A percentile compares a stretch with the other conserved stretches of the same genome.
Conservation (phyloP, 2,888 invertebrate genomes). For the Bombylius major region DNA sequence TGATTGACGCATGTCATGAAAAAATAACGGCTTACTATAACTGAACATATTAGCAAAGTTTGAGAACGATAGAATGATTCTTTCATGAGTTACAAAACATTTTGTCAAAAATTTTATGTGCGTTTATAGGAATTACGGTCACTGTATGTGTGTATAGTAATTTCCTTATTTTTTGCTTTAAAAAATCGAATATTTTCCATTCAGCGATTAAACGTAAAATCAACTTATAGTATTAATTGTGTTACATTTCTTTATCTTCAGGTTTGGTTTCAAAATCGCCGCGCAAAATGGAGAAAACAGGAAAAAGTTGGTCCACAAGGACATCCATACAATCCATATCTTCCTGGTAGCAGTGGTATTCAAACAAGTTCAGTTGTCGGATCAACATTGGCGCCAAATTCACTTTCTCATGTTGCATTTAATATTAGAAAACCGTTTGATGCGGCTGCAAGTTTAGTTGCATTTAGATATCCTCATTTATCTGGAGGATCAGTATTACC, state of each 20-base stretch:
- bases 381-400: constrained; percentile 62
- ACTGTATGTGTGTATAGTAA: too few species aligned
- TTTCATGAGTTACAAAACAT: too few species aligned
- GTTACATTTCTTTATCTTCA: constrained; percentile 32
- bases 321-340: constrained; percentile 80
- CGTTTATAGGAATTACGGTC: too few species aligned
- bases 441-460: constrained; percentile 48
- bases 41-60: too few species aligned
- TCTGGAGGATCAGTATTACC: constrained; percentile 41
- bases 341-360: constrained; percentile 51
- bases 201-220: too few species aligned
- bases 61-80: too few species aligned
- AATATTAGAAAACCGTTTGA: constrained; percentile 64
- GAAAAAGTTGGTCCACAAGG: constrained; percentile 85
- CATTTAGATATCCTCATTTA: constrained; percentile 56
- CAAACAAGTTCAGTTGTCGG: constrained; percentile 51
- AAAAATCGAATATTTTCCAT: too few species aligned
- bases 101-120: too few species aligned
- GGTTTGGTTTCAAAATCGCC: constrained; percentile 90
- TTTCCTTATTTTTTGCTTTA: too few species aligned
- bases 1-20: too few species aligned
- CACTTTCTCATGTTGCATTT: constrained; percentile 66
- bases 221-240: too few species aligned
- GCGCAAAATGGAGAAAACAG: constrained; percentile 88
- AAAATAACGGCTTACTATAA: too few species aligned